Conservation (phyloP, 2,797 vertebrate species). For the Perodicticus potto region DNA sequence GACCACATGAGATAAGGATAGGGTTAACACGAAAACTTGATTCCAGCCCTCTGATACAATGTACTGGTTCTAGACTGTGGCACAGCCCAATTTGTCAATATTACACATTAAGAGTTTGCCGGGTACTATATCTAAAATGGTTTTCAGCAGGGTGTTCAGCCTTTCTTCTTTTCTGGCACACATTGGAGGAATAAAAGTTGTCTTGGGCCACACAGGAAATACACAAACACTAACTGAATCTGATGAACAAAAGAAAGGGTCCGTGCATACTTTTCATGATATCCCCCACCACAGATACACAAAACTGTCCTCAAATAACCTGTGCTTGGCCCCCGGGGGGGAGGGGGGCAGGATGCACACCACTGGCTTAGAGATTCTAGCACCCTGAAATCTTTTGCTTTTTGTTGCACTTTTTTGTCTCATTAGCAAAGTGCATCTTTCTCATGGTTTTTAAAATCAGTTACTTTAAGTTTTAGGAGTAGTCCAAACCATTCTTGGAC, state of each 20-base stretch:
- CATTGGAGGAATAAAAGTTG: no score
- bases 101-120: background rate
- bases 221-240: no score
- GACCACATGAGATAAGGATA: background rate
- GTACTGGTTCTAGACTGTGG: background rate
- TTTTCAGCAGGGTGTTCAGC: no score
- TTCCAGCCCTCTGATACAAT: background rate
- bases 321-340: no score
- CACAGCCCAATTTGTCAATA: background rate
- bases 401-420: slow-evolving; percentile 36
- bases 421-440: slow-evolving; percentile 51
- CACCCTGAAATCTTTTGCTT: slow-evolving; percentile 19
- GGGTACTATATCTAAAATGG: background rate
- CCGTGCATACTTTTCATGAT: no score
- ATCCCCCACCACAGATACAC: no score
- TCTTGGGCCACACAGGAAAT: no score
- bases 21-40: background rate
- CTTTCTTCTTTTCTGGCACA: no score
- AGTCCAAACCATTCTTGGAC: slow-evolving; percentile 63
- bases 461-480: slow-evolving; percentile 52
- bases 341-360: no score
- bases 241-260: no score
- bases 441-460: slow-evolving; percentile 58
- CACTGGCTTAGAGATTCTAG: background rate
- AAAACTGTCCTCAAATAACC: no score